Percentiles rank a stretch among this genome's conserved stretches.
Conservation (phyloP, 1,140 invertebrate species). For the Drosophila virilis region DNA sequence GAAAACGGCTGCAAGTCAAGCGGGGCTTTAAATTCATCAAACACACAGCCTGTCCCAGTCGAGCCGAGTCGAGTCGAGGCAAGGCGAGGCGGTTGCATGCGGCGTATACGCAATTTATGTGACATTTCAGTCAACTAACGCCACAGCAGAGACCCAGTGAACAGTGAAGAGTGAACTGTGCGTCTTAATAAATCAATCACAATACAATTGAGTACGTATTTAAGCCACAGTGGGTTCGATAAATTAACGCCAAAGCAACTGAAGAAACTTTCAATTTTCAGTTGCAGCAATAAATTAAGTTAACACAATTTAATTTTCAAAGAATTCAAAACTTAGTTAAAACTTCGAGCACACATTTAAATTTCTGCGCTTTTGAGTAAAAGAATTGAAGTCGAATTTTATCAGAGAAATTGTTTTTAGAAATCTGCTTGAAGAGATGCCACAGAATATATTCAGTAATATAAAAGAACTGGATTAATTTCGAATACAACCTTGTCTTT, state of each 20-base stretch:
- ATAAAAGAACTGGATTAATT: too few species aligned
- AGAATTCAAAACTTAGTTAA: not conserved
- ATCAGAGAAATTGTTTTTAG: too few species aligned
- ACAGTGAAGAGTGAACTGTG: not conserved
- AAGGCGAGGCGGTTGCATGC: not conserved
- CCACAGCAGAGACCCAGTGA: slow-evolving; percentile 6
- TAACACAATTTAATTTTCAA: not conserved
- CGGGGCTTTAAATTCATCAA: slow-evolving; percentile 68
- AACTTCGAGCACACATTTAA: too few species aligned
- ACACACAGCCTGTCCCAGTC: slow-evolving; percentile 8
- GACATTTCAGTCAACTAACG: slow-evolving; percentile 33
- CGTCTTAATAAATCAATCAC: slow-evolving; percentile 22
- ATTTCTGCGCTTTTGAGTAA: too few species aligned
- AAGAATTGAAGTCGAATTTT: too few species aligned
- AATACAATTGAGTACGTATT: slow-evolving; percentile 6
- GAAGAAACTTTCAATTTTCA: not conserved
- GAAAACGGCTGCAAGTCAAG: slow-evolving; percentile 16
- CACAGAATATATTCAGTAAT: too few species aligned
- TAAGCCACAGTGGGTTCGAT: not conserved
- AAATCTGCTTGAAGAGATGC: too few species aligned
- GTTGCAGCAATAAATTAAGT: not conserved
- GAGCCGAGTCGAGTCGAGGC: not conserved
- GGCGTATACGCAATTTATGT: slow-evolving; percentile 49
- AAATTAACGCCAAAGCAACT: slow-evolving; percentile 8
- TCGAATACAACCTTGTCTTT: too few species aligned